These are phyloP conservation scores for Proisotoma minuta DNA, from an alignment of 2,888 invertebrate species.

Conservation along the genomic window DNA sequence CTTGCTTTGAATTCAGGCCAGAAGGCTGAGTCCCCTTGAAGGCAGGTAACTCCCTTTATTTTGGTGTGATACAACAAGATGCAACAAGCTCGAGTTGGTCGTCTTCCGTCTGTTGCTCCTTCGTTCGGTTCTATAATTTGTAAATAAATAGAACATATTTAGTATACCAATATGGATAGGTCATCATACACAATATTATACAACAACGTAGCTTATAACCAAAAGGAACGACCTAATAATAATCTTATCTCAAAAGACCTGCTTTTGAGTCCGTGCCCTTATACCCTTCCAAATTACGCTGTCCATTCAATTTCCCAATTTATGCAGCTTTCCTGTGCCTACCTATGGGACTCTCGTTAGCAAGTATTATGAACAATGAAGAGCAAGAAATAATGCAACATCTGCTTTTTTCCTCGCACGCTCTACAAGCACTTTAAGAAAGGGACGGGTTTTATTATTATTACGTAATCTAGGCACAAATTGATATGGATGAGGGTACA, in stretches of 20 bases:
- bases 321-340: not conserved
- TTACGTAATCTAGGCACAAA: constrained; percentile 3
- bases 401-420: constrained; percentile 12
- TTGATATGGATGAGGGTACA: not conserved
- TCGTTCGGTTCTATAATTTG: constrained; percentile 15
- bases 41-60: not conserved
- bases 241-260: constrained; percentile 2
- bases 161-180: constrained; percentile 1
- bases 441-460: constrained; percentile 9
- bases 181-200: not conserved
- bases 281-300: not conserved
- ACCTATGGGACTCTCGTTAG: not conserved
- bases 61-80: constrained; percentile 10
- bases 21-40: constrained; percentile 1
- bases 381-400: constrained; percentile 9
- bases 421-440: constrained; percentile 12
- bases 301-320: constrained; percentile 10
- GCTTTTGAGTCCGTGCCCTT: not conserved
- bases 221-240: too few relatives aligned
- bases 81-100: constrained; percentile 4
- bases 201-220: not conserved
- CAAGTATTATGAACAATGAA: constrained; percentile 4
- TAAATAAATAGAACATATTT: constrained; percentile 11
- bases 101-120: constrained; percentile 15
- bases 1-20: constrained; percentile 9